Percentiles rank a stretch among this genome's conserved stretches.
phyloP scores from a whole-genome alignment of 30 jellyfish, hydroid and myxozoan genomes.

The Turritopsis rubra region DNA sequence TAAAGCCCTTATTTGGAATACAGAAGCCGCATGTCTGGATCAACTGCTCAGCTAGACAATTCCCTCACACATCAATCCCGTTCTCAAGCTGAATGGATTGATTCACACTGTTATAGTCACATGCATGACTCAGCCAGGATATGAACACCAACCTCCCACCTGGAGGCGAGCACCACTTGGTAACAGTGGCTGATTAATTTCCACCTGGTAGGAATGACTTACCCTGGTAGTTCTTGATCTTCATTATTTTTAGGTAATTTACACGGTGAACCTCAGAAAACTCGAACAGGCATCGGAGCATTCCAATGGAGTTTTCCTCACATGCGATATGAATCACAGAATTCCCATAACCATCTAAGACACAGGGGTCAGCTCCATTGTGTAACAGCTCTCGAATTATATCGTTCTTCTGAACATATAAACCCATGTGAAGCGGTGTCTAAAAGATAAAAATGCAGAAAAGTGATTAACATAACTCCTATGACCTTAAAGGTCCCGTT shows the following conservation, averaged over 20 bases:
- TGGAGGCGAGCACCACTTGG: too few species aligned
- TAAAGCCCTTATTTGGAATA: too few species aligned
- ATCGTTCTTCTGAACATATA: background rate
- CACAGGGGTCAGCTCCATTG: constrained; percentile 15
- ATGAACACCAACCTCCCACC: too few species aligned
- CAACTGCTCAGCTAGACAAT: too few species aligned
- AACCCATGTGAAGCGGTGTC: constrained; percentile 24
- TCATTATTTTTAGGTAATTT: background rate
- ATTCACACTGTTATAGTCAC: too few species aligned
- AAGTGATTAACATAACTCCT: background rate
- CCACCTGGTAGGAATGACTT: too few species aligned
- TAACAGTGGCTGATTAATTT: too few species aligned
- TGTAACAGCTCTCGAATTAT: constrained; percentile 7
- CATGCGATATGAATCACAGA: constrained; percentile 15
- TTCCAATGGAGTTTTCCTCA: constrained; percentile 10
- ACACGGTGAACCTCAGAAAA: background rate
- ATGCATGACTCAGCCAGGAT: too few species aligned
- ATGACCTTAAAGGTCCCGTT: too few species aligned
- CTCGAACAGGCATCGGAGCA: background rate
- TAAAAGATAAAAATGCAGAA: background rate
- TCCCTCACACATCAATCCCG: too few species aligned
- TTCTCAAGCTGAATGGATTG: too few species aligned
- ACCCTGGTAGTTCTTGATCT: constrained; percentile 12
- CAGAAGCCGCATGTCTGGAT: too few species aligned
- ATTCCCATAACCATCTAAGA: constrained; percentile 19